Conservation (phyloP, 1,140 invertebrate genomes). For the Sipha flava region DNA sequence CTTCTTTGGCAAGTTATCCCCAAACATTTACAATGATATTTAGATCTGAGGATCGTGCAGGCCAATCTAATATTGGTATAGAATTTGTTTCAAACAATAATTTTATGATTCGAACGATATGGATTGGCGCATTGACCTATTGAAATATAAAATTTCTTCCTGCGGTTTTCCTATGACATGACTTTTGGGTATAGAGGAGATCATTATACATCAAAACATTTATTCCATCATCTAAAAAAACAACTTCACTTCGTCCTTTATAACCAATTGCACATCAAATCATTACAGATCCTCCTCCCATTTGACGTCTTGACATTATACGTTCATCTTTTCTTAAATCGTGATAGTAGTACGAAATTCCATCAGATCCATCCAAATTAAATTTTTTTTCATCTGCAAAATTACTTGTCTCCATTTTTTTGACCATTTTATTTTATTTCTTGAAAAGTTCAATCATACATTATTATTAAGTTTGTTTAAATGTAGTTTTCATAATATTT, state of each 20-base stretch:
- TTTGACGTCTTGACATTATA: constrained; percentile 12
- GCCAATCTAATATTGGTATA: neutral
- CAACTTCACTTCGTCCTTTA: neutral
- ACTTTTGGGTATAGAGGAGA: neutral
- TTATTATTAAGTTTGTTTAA: too few species aligned
- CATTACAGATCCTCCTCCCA: neutral
- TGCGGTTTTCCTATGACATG: neutral
- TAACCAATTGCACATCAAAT: constrained; percentile 2
- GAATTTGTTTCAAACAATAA: constrained; percentile 8
- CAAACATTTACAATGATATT: constrained; percentile 10
- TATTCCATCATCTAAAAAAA: constrained; percentile 1
- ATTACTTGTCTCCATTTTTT: too few species aligned
- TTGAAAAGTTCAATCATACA: too few species aligned
- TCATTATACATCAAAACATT: constrained; percentile 1
- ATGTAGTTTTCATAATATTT: too few species aligned
- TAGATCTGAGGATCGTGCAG: neutral
- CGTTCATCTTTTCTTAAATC: too few species aligned
- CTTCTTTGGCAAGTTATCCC: neutral
- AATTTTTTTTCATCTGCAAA: too few species aligned
- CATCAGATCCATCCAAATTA: too few species aligned
- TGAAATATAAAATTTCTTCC: constrained; percentile 9
- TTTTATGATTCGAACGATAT: neutral
- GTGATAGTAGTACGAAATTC: neutral
- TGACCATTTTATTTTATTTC: too few species aligned
- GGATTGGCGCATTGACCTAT: neutral